Base-by-base conservation (phyloP, 2,888 invertebrate species). In the Melitaea athalia region DNA sequence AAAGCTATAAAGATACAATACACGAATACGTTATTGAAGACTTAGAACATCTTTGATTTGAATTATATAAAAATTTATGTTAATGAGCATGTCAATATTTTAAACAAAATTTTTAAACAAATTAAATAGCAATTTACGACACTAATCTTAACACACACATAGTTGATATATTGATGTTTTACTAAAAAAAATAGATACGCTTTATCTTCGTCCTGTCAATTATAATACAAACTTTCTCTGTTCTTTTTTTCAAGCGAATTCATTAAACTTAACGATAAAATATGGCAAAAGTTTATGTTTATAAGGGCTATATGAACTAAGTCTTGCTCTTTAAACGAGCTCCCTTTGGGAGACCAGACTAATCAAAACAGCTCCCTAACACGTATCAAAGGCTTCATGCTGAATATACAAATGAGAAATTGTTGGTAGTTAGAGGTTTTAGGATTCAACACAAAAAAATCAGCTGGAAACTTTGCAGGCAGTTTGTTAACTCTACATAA, bases 281-380 rank as follows among this genome's bases (percentile, higher is more conserved):
- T 49, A 49, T n/a, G n/a, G 47, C 47, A 2, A 49, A 49, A 49
- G 14, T 49, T 49, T 14, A n/a, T n/a, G 47, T 49, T 14, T 49
- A 4, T 49, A n/a, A 49, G 47, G n/a, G 47, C n/a, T 49, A 47
- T 64, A 59, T 47, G 42, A 52, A 65, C 53, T 67, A 61, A 70
- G 59, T 50, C 31, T 50, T 67, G 52, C 63, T 67, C 60, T 64
- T 63, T 59, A 49, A 60, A 55, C 24, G 60, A 67, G 50, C 63
- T 67, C 50, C 60, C 63, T 3, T 12, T 43, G 60, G 65, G 45
- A 61, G 49, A 31, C 2, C 53, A 14, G 33, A 55, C 53, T 55
- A 55, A 55, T 55, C 53, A 55, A 55, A 55, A 55, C 53, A 55
- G 53, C 31, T 55, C 53, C 53, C 53, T 55, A 55, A 55, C 53